These are phyloP conservation scores for Pecten maximus DNA, from an alignment of 2,888 invertebrate genomes.

Conservation along the genomic window DNA sequence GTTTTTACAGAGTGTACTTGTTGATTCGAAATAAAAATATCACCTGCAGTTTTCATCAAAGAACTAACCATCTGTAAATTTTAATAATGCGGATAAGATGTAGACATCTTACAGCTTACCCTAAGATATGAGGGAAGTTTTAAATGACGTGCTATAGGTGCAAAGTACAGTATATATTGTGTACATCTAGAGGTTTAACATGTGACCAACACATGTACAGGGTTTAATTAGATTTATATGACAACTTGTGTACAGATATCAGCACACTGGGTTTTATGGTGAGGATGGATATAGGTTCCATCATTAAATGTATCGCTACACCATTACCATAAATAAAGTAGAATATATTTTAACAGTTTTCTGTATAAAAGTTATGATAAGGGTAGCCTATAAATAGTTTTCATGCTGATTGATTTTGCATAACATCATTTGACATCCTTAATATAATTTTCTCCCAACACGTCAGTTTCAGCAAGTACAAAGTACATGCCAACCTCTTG, in stretches of 20 bases:
- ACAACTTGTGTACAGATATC: neutral
- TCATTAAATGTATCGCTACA: neutral
- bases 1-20: neutral
- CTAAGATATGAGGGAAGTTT: neutral
- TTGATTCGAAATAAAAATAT: slow-evolving; percentile 4
- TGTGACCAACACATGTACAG: neutral
- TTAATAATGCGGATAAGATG: neutral
- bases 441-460: neutral
- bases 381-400: neutral
- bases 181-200: neutral
- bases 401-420: neutral
- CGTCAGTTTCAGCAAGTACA: neutral
- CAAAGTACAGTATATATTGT: neutral
- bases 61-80: neutral
- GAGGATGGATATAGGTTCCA: neutral
- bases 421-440: neutral
- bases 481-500: neutral
- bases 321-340: neutral
- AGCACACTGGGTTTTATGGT: neutral
- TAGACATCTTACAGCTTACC: neutral
- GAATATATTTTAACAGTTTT: neutral
- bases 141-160: neutral
- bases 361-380: neutral
- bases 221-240: neutral
- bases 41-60: slow-evolving; percentile 24